phyloP scores from a whole-genome alignment of 37 sponge, comb jelly and placozoan genomes.

The Mnemiopsis leidyi region DNA sequence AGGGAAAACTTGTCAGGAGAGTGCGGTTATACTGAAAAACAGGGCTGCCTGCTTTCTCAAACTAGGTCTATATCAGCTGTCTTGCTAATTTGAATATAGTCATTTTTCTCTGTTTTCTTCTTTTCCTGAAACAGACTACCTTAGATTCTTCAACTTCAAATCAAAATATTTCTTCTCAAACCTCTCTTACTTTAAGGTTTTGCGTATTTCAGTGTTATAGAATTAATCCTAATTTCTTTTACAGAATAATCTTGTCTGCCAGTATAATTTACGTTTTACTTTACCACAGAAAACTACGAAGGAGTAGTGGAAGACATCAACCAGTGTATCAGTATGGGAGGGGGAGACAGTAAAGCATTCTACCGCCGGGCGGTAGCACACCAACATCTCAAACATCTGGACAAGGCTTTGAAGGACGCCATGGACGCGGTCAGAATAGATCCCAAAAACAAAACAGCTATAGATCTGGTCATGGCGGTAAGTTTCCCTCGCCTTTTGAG shows the following conservation, averaged over 20 bases:
- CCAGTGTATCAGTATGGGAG: conserved; percentile 60
- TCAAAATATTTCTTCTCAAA: too few species aligned
- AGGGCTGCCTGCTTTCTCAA: conserved; percentile 47
- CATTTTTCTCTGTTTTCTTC: too few species aligned
- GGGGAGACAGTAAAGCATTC: conserved; percentile 51
- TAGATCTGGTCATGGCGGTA: conserved; percentile 54
- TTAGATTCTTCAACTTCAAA: too few species aligned
- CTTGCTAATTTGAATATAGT: too few species aligned
- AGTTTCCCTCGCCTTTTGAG: not conserved
- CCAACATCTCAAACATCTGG: conserved; percentile 48
- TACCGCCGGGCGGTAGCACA: conserved; percentile 40
- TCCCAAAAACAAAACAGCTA: conserved; percentile 56
- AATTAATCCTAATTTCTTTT: too few species aligned
- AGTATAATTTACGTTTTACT: too few species aligned
- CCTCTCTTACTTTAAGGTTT: too few species aligned
- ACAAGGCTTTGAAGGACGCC: conserved; percentile 54
- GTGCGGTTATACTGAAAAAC: conserved; percentile 2
- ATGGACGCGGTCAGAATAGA: conserved; percentile 62
- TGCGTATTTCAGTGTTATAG: too few species aligned
- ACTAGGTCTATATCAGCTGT: not conserved
- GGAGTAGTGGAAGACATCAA: conserved; percentile 15
- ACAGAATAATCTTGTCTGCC: too few species aligned
- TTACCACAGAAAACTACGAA: conserved; percentile 9
- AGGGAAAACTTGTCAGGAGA: not conserved
- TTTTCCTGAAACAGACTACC: too few species aligned